These are phyloP conservation scores for Cettia cetti DNA, from an alignment of 2,113 vertebrate species.

Conservation along the genomic window DNA sequence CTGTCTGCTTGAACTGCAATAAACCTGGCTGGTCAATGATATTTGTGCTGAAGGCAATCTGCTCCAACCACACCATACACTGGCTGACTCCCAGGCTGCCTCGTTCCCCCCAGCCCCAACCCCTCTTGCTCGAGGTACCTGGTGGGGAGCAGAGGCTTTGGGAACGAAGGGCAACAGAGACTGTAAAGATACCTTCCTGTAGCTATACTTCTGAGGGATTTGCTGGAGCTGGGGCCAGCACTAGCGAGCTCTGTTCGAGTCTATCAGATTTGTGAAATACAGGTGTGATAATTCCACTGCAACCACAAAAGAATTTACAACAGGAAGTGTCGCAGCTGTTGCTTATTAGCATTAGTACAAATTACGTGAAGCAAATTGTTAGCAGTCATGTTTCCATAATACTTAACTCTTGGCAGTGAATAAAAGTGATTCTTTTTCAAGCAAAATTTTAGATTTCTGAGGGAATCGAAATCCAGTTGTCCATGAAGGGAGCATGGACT, in stretches of 20 bases:
- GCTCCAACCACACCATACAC: background rate
- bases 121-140: background rate
- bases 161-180: background rate
- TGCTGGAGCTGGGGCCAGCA: conserved; percentile 2
- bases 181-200: background rate
- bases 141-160: background rate
- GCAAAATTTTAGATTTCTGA: conserved; percentile 56
- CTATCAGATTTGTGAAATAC: conserved; percentile 42
- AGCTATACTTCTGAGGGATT: background rate
- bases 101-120: rapidly evolving
- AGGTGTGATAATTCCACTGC: conserved; percentile 55
- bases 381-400: conserved; percentile 75
- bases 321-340: conserved; percentile 74
- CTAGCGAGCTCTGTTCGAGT: background rate
- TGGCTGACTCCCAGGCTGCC: background rate
- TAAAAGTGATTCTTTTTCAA: conserved; percentile 57
- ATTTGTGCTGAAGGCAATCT: background rate
- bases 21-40: background rate
- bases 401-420: conserved; percentile 68
- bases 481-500: conserved; percentile 38
- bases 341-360: conserved; percentile 76
- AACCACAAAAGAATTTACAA: conserved; percentile 70
- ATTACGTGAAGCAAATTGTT: conserved; percentile 77
- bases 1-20: background rate
- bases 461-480: conserved; percentile 53